Base-by-base conservation (phyloP, 2,797 vertebrate species). In the Sebastes steindachneri region DNA sequence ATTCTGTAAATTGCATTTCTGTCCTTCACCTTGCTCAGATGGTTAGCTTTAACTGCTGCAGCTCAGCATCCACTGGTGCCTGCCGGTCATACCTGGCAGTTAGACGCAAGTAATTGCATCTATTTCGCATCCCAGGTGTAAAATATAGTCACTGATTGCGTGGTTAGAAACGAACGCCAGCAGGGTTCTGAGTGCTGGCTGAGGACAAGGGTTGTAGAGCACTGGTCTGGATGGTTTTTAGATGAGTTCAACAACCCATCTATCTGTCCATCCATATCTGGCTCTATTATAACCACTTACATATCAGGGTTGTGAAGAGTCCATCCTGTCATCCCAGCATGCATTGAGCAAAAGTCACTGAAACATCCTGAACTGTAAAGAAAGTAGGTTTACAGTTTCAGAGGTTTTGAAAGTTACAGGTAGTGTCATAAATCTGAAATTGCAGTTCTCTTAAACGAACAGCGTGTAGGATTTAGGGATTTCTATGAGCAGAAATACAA, bases 81-180 rank as follows among this genome's bases (percentile, higher is more conserved):
- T 54, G 60, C 54, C 29, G 17, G 41, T 54, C 59, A 35, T 58
- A 23, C 26, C 72, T 72, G 62, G 45, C 25, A n/a, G 15, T 75
- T 74, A 58, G 58, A 74, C 35, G 35, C 9, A 72, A 17, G 4
- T 70, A 67, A 81, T 66, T 78, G 70, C 57, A 33, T 55, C 19
- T 4, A 4, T 60, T 72, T 71, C 11, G 21, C 10, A 75, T 51
- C 8, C 3, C 31, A 51, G 54, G 74, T 80, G 64, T 71, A 57
- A 82, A 81, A 71, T 25, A 74, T 25, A 72, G 68, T 51, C 64
- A 5, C 41, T 54, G 54, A 77, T 82, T 73, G 41, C 26, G 72
- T 1, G 7, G n/a, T 72, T 64, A 25, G 23, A 66, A 17, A 14
- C 1, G 15, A 68, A 54, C 0, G 2, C n/a, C 75, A 81, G 83